These are phyloP conservation scores for Enteromius fasciolatus DNA, from an alignment of 2,797 vertebrate species.

Conservation along the genomic window DNA sequence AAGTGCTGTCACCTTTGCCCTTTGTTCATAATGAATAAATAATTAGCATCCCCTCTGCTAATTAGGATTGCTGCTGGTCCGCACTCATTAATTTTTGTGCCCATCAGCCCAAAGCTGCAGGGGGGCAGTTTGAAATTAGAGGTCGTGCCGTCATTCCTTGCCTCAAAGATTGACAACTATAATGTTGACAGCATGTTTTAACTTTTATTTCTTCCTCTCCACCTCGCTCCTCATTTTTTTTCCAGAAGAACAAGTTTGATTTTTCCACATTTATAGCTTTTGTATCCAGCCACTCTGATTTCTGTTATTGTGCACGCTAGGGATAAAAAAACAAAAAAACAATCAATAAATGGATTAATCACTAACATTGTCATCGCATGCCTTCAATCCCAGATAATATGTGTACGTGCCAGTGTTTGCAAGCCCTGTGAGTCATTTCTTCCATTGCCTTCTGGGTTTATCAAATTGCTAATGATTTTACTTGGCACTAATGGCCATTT, in stretches of 20 bases:
- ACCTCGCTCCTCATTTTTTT: not conserved
- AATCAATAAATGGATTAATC: slow-evolving; percentile 22
- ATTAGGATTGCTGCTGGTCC: slow-evolving; percentile 43
- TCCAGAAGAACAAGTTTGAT: slow-evolving; percentile 25
- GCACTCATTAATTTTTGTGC: slow-evolving; percentile 37
- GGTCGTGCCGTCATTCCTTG: slow-evolving; percentile 37
- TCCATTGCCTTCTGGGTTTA: slow-evolving; percentile 7
- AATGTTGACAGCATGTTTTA: not conserved
- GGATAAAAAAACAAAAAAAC: not conserved
- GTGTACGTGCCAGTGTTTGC: not conserved
- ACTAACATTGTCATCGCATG: not conserved
- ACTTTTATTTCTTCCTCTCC: not conserved
- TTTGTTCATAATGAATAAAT: slow-evolving; percentile 55
- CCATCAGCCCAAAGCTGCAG: slow-evolving; percentile 25
- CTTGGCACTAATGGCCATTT: slow-evolving; percentile 29
- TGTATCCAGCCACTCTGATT: not conserved
- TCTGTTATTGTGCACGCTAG: not conserved
- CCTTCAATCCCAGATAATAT: not conserved
- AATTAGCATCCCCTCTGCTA: slow-evolving; percentile 33
- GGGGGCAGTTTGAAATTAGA: slow-evolving; percentile 42
- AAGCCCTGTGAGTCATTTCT: not conserved
- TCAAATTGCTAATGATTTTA: slow-evolving; percentile 35
- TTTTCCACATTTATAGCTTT: slow-evolving; percentile 25
- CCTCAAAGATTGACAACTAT: slow-evolving; percentile 34
- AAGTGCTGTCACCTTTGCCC: slow-evolving; percentile 33